Conservation (phyloP, 2,888 invertebrate species). For the Nemotelus nigrinus region DNA sequence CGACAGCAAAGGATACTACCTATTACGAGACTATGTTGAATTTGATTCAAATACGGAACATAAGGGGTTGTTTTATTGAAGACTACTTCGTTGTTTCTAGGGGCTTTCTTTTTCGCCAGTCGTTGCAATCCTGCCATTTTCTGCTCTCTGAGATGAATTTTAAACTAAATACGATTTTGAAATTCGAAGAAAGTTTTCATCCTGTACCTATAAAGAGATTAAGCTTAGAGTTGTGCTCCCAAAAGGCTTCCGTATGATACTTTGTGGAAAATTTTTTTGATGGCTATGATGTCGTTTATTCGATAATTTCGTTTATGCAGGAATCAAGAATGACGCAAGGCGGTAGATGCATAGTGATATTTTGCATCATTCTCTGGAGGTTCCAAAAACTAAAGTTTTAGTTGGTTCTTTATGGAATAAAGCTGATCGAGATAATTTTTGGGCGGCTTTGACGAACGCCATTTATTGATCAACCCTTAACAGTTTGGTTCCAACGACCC, state of each 20-base stretch:
- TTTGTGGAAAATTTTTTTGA: neutral
- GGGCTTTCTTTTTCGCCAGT: neutral
- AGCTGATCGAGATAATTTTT: too few relatives aligned
- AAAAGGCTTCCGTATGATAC: neutral
- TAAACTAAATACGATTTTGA: constrained; percentile 14
- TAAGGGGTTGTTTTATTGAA: neutral
- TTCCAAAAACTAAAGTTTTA: too few relatives aligned
- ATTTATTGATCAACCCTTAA: too few relatives aligned
- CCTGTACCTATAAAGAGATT: constrained; percentile 5
- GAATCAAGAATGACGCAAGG: too few relatives aligned
- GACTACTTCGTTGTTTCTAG: neutral
- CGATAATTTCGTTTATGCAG: too few relatives aligned
- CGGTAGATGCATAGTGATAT: too few relatives aligned
- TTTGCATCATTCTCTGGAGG: too few relatives aligned
- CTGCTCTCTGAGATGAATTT: neutral
- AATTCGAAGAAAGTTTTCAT: constrained; percentile 9
- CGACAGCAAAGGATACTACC: neutral
- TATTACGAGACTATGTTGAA: neutral
- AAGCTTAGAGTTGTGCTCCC: constrained; percentile 8
- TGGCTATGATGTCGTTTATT: neutral
- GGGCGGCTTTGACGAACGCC: too few relatives aligned
- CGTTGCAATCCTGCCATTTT: neutral
- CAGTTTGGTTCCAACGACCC: too few relatives aligned
- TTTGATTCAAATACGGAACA: neutral
- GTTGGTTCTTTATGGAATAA: too few relatives aligned